phyloP scores from a whole-genome alignment of 2,888 invertebrate species.

The Thyatira batis region DNA sequence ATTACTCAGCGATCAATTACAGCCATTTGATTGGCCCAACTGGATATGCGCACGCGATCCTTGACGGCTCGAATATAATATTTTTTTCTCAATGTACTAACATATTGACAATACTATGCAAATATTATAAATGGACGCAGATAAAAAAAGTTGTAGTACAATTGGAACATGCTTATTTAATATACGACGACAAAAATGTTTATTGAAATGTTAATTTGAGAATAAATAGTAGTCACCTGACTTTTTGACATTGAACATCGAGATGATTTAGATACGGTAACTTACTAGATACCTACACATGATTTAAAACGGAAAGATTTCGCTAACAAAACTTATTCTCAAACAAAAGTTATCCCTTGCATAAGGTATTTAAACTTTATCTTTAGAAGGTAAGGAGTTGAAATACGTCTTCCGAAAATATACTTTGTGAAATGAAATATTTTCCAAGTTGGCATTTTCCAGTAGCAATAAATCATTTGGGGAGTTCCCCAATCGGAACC shows the following conservation, averaged over 20 bases:
- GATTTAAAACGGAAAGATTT: no score
- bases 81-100: background rate
- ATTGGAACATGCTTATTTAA: conserved; percentile 3
- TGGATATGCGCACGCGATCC: conserved; percentile 33
- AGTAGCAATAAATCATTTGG: background rate
- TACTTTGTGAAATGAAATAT: background rate
- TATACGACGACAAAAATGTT: background rate
- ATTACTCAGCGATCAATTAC: conserved; percentile 47
- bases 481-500: background rate
- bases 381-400: background rate
- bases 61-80: conserved; percentile 2
- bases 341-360: no score
- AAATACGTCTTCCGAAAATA: background rate
- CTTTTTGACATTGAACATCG: background rate
- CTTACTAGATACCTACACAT: no score
- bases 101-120: background rate
- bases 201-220: conserved; percentile 1
- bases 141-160: conserved; percentile 2
- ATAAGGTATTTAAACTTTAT: background rate
- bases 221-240: background rate
- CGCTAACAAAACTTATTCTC: no score
- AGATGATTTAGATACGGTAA: background rate
- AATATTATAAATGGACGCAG: background rate
- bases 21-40: conserved; percentile 13
- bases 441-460: background rate